A percentile compares a stretch with the other conserved stretches of the same genome.
These are phyloP conservation scores for Formica selysi DNA, from an alignment of 1,140 invertebrate species.

Conservation along the genomic window DNA sequence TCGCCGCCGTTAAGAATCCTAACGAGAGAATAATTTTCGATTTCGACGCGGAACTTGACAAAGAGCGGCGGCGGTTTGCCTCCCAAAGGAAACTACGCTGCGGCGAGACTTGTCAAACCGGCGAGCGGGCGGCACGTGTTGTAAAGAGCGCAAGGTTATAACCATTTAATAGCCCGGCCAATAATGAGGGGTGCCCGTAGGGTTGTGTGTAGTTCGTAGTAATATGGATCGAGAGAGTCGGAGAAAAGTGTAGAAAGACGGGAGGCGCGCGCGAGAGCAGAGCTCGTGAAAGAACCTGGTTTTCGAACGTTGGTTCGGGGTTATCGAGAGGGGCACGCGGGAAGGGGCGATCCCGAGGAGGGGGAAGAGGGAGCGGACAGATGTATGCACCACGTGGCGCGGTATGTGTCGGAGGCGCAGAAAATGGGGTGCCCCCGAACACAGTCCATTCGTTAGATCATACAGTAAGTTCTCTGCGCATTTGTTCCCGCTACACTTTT, in stretches of 20 bases:
- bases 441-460: conserved; percentile 63
- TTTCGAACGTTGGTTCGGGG: neutral
- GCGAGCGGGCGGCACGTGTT: conserved; percentile 59
- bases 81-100: conserved; percentile 41
- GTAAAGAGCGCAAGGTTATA: conserved; percentile 63
- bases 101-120: conserved; percentile 42
- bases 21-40: conserved; percentile 52
- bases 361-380: conserved; percentile 38
- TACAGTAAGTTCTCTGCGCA: conserved; percentile 43
- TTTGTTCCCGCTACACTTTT: conserved; percentile 57
- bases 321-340: neutral
- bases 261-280: conserved; percentile 30
- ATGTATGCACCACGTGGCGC: conserved; percentile 63
- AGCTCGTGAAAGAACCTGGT: conserved; percentile 33
- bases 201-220: conserved; percentile 37
- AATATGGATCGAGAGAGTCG: conserved; percentile 23
- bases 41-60: conserved; percentile 32
- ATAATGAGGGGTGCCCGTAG: conserved; percentile 55
- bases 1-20: neutral
- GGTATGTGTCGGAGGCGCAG: conserved; percentile 53
- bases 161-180: conserved; percentile 63
- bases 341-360: neutral
- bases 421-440: conserved; percentile 58
- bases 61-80: conserved; percentile 29
- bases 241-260: conserved; percentile 47